Base-by-base conservation (phyloP, 2,113 vertebrate species). In the Aegithalos caudatus region DNA sequence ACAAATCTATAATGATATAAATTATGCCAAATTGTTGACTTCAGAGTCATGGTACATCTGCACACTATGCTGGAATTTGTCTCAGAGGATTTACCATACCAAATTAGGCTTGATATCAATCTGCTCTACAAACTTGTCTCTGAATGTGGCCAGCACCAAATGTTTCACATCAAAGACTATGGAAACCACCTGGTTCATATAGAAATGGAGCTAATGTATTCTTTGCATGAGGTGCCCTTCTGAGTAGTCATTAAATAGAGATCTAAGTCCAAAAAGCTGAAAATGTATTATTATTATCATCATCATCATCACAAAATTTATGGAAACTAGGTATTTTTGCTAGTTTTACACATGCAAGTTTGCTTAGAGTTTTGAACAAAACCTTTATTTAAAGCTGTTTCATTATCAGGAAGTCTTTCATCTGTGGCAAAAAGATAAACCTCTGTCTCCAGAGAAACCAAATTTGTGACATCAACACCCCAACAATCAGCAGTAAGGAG, bases 81-180 rank as follows among this genome's bases (percentile, higher is more conserved):
- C 69, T 73, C 65, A 53, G 60, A 87, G 28, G 45, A 71, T 78
- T 86, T 90, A 79, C 82, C 44, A 12, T 29, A 51, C 21, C 25
- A 48, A 64, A 79, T 91, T 81, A 85, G 40, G 58, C 44, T 81
- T 84, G 17, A 15, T 78, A 84, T 92, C 81, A 67, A 53, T 89
- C 91, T 92, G 42, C 40, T 81, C n/a, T 76, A 35, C 47, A 50
- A 15, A 66, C 48, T 56, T 87, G 33, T 83, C 48, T 91, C 69
- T 64, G 44, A 92, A 73, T 2, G 2, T 53, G 79, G 86, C 73
- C 57, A 81, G 57, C 73, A 79, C 72, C 83, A 94, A 83, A 45
- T 94, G 91, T 89, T 95, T 89, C 44, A 65, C 72, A 89, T 40
- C 57, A 45, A 86, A 95, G 77, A 61, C 65, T 18, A 48, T 85